These are phyloP conservation scores for Gracilinanus agilis DNA, from an alignment of 2,113 vertebrate species.

Conservation along the genomic window DNA sequence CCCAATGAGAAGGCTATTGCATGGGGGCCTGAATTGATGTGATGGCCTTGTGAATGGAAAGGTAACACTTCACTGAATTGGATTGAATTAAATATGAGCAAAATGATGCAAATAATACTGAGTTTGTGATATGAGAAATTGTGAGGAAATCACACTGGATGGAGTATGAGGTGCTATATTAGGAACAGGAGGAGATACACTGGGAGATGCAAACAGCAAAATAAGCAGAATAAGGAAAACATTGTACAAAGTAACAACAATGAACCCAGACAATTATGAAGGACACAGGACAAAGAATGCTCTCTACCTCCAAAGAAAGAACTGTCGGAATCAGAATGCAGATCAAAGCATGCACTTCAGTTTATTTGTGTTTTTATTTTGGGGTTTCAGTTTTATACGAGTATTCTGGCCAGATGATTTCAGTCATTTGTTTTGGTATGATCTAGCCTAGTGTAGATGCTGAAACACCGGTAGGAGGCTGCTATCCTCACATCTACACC, in stretches of 20 bases:
- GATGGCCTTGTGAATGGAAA: not conserved
- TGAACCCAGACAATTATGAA: too few species aligned
- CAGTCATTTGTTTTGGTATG: not conserved
- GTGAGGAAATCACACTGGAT: not conserved
- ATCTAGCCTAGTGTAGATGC: not conserved
- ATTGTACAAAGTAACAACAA: too few species aligned
- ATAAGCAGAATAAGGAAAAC: too few species aligned
- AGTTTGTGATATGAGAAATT: not conserved
- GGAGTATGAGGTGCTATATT: not conserved
- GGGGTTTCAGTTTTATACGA: too few species aligned
- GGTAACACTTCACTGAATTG: not conserved
- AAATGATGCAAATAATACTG: not conserved
- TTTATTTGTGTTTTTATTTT: too few species aligned
- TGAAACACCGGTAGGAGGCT: not conserved
- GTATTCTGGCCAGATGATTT: not conserved
- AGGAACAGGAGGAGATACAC: not conserved
- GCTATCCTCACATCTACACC: not conserved
- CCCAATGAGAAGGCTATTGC: not conserved
- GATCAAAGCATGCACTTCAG: too few species aligned
- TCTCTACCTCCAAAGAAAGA: too few species aligned
- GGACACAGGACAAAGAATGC: too few species aligned
- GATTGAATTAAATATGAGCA: not conserved
- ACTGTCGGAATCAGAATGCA: too few species aligned
- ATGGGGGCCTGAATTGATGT: not conserved
- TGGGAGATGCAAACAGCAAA: not conserved